Evolutionary conservation across 2,113 vertebrate genomes (phyloP).

Genomic region (Diphyllodes magnificus): DNA sequence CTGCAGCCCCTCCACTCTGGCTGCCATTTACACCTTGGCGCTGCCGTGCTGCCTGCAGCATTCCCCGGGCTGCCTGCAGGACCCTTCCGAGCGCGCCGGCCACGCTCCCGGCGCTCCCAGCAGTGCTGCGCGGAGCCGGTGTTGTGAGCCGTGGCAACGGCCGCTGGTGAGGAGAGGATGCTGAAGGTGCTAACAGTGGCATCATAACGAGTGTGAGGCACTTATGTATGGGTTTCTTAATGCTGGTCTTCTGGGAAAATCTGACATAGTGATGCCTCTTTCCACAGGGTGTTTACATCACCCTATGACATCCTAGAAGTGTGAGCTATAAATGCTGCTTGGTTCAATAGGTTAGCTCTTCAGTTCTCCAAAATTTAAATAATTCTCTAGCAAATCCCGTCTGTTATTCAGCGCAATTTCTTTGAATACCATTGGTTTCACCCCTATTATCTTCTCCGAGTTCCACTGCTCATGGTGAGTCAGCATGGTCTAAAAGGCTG

Average conservation of each 20-base stretch:
- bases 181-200: not conserved
- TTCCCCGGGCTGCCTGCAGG: not conserved
- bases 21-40: not conserved
- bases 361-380: slow-evolving; percentile 18
- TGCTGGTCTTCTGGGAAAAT: not conserved
- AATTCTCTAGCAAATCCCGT: slow-evolving; percentile 19
- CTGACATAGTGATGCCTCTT: not conserved
- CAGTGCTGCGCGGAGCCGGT: not conserved
- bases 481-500: slow-evolving; percentile 16
- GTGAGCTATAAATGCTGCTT: not conserved
- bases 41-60: not conserved
- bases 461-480: slow-evolving; percentile 34
- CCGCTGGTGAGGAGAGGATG: not conserved
- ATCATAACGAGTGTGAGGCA: not conserved
- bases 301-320: not conserved
- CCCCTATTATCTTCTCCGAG: not conserved
- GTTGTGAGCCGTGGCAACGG: not conserved
- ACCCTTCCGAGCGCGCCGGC: rapidly evolving
- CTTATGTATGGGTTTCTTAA: not conserved
- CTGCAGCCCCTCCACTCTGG: not conserved
- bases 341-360: slow-evolving; percentile 8
- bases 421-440: slow-evolving; percentile 1
- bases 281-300: not conserved
- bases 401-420: slow-evolving; percentile 7
- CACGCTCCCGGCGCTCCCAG: not conserved